These are phyloP conservation scores for Chouioia cunea DNA, from an alignment of 2,888 invertebrate species.

Conservation along the genomic window DNA sequence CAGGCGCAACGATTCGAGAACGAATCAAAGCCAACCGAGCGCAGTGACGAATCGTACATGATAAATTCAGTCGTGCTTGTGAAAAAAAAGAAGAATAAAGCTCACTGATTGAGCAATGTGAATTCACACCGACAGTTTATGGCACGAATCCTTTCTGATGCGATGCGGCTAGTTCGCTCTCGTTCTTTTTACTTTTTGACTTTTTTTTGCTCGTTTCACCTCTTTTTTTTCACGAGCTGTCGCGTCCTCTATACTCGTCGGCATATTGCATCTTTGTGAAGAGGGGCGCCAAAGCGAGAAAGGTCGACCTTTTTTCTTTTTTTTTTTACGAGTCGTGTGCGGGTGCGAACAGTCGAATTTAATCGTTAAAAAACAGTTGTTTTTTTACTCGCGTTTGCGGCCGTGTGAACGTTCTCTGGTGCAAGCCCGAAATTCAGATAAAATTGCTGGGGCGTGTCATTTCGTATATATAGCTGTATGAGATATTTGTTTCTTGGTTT, in stretches of 20 bases:
- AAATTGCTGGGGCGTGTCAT: too few relatives aligned
- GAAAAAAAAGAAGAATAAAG: constrained; percentile 16
- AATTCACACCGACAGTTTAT: constrained; percentile 39
- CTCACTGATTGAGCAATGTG: constrained; percentile 38
- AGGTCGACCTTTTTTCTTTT: constrained; percentile 22
- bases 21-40: constrained; percentile 30
- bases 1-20: constrained; percentile 21
- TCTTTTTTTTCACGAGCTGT: constrained; percentile 9
- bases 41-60: constrained; percentile 40
- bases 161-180: neutral
- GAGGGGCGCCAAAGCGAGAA: neutral
- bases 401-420: too few relatives aligned
- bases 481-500: too few relatives aligned
- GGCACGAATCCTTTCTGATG: constrained; percentile 26
- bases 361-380: constrained; percentile 10
- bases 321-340: neutral
- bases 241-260: constrained; percentile 1
- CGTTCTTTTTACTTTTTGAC: neutral
- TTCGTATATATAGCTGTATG: too few relatives aligned
- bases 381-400: too few relatives aligned
- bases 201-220: neutral
- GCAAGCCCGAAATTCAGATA: too few relatives aligned
- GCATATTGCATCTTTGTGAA: constrained; percentile 23
- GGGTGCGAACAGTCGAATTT: constrained; percentile 7
- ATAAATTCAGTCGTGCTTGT: constrained; percentile 40